Evolutionary conservation across 2,113 vertebrate species (phyloP).

Genomic region (Cottus gobio): DNA sequence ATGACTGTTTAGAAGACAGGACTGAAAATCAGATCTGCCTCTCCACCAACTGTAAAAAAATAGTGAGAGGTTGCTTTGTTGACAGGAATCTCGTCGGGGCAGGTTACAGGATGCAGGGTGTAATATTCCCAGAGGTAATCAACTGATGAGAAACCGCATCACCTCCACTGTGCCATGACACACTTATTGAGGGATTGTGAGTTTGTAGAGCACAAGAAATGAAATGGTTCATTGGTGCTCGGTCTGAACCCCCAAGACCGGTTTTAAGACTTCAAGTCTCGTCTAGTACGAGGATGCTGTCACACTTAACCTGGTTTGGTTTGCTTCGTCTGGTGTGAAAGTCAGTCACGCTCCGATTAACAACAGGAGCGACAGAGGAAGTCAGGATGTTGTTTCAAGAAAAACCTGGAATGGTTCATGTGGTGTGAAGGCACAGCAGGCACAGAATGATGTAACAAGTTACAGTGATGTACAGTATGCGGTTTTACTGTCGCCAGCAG

Average conservation of each 20-base stretch:
- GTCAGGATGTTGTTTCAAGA: not conserved
- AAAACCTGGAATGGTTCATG: not conserved
- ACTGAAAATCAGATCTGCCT: slow-evolving; percentile 20
- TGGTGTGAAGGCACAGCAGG: not conserved
- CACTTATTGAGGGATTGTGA: not conserved
- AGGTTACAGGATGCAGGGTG: not conserved
- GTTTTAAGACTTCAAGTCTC: not conserved
- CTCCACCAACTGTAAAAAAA: not conserved
- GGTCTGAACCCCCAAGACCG: not conserved
- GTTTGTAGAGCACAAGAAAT: not conserved
- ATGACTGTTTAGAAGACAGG: slow-evolving; percentile 19
- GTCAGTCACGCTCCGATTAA: not conserved
- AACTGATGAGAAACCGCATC: slow-evolving; percentile 17
- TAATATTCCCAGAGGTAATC: slow-evolving; percentile 29
- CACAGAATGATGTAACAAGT: not conserved
- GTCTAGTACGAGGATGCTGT: not conserved
- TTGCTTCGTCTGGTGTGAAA: not conserved
- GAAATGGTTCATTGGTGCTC: not conserved
- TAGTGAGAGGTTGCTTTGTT: not conserved
- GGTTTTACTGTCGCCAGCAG: not conserved
- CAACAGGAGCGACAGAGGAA: not conserved
- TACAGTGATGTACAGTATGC: no score
- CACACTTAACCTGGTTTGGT: not conserved
- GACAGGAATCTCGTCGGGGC: not conserved
- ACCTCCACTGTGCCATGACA: not conserved